phyloP scores from a whole-genome alignment of 2,797 vertebrate genomes.

The Fratercula arctica region DNA sequence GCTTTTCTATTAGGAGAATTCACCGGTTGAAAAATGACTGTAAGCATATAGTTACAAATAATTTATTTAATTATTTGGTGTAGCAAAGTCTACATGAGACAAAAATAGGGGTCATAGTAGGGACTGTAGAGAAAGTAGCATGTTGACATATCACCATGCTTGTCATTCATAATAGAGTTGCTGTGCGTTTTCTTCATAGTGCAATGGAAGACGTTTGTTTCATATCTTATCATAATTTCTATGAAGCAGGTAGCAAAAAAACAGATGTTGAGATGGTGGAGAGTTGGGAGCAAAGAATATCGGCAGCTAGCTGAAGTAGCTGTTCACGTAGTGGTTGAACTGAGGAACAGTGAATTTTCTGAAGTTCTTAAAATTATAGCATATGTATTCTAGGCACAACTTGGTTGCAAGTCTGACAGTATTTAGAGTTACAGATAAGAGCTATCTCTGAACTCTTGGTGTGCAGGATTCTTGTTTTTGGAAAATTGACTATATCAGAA shows the following conservation, averaged over 20 bases:
- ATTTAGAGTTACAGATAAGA: not conserved
- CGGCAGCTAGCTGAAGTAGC: not conserved
- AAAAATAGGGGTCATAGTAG: not conserved
- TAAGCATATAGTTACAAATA: not conserved
- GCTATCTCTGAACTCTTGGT: not conserved
- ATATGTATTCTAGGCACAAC: not conserved
- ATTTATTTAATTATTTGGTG: not conserved
- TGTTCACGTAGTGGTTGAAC: not conserved
- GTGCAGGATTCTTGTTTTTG: not conserved
- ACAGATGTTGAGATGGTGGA: accelerated
- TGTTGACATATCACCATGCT: not conserved
- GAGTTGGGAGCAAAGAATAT: not conserved
- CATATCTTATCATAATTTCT: not conserved
- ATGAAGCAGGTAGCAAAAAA: not conserved
- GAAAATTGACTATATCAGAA: not conserved
- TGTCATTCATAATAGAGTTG: accelerated
- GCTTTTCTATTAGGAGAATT: not conserved
- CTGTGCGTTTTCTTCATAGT: not conserved
- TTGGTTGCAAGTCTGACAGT: not conserved
- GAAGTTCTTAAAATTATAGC: not conserved
- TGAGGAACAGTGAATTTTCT: not conserved
- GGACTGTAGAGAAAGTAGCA: not conserved
- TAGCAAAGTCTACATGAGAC: not conserved
- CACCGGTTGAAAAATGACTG: not conserved
- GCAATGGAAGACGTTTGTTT: not conserved